Conservation (phyloP, 2,797 vertebrate genomes). For the Atherinosoma microstoma region DNA sequence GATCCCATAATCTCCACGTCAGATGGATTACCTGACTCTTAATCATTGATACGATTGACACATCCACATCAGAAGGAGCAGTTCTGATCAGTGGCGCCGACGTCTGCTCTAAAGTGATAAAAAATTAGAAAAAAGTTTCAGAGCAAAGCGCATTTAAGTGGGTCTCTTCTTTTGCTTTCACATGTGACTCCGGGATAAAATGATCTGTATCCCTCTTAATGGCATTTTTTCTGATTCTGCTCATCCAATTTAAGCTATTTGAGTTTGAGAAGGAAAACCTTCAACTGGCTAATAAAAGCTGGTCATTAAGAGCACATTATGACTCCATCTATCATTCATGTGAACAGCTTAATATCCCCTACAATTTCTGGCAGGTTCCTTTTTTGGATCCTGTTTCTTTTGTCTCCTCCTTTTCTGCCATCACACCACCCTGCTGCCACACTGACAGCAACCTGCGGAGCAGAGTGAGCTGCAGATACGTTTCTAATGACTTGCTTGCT, state of each 20-base stretch:
- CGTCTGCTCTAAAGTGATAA: conserved; percentile 72
- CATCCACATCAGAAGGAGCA: conserved; percentile 53
- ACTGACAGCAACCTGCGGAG: conserved; percentile 65
- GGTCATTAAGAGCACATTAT: conserved; percentile 50
- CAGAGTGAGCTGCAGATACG: conserved; percentile 31
- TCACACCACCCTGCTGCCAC: conserved; percentile 49
- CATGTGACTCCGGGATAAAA: conserved; percentile 33
- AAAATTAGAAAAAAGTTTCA: conserved; percentile 27
- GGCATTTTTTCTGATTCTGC: conserved; percentile 26
- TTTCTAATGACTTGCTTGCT: conserved; percentile 35
- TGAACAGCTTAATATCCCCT: conserved; percentile 48
- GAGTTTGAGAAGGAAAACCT: conserved; percentile 25
- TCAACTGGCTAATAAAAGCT: conserved; percentile 45
- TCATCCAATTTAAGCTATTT: conserved; percentile 29
- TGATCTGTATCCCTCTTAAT: conserved; percentile 9
- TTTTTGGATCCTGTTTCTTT: conserved; percentile 32
- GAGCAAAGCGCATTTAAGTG: conserved; percentile 43
- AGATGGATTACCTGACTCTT: conserved; percentile 72
- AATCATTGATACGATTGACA: conserved; percentile 76
- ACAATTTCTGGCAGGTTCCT: conserved; percentile 44
- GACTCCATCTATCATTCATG: conserved; percentile 60
- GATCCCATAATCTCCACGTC: conserved; percentile 73
- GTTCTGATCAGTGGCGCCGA: conserved; percentile 19
- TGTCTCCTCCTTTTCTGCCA: conserved; percentile 24
- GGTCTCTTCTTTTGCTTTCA: conserved; percentile 28